Conservation (phyloP, 1,140 invertebrate species). For the Dendroctonus ponderosae region DNA sequence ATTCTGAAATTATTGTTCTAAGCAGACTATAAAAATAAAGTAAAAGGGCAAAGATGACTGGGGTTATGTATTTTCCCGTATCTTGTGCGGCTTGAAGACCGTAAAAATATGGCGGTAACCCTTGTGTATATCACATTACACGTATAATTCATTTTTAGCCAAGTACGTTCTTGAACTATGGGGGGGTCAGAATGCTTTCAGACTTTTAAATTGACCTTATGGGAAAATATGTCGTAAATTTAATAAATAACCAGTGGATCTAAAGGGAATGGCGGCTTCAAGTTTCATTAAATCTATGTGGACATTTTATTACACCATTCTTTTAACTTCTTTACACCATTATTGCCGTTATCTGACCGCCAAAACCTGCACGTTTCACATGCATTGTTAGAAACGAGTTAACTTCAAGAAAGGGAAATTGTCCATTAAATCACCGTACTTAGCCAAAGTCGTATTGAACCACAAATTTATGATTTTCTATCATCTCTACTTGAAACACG, state of each 20-base stretch:
- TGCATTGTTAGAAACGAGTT: too few species aligned
- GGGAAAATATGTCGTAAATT: constrained; percentile 17
- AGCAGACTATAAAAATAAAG: constrained; percentile 17
- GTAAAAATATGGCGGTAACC: constrained; percentile 21
- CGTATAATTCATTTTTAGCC: constrained; percentile 16
- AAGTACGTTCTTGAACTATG: constrained; percentile 6
- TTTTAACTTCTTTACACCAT: too few species aligned
- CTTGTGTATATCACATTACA: constrained; percentile 25
- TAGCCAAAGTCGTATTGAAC: too few species aligned
- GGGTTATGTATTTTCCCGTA: constrained; percentile 13
- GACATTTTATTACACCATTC: background rate
- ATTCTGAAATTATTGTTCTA: constrained; percentile 6
- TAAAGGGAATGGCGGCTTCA: background rate
- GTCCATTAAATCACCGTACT: too few species aligned
- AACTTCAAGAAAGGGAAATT: too few species aligned
- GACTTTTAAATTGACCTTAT: constrained; percentile 17
- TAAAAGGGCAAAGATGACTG: constrained; percentile 11
- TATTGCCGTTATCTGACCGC: too few species aligned
- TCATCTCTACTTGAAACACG: too few species aligned
- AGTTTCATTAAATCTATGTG: constrained; percentile 5
- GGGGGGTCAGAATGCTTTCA: constrained; percentile 1
- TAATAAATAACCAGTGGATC: constrained; percentile 7
- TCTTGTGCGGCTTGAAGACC: constrained; percentile 15
- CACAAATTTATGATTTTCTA: too few species aligned
- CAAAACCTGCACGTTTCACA: too few species aligned